Base-by-base conservation (phyloP, 1,140 invertebrate genomes). In the Venturia canescens region DNA sequence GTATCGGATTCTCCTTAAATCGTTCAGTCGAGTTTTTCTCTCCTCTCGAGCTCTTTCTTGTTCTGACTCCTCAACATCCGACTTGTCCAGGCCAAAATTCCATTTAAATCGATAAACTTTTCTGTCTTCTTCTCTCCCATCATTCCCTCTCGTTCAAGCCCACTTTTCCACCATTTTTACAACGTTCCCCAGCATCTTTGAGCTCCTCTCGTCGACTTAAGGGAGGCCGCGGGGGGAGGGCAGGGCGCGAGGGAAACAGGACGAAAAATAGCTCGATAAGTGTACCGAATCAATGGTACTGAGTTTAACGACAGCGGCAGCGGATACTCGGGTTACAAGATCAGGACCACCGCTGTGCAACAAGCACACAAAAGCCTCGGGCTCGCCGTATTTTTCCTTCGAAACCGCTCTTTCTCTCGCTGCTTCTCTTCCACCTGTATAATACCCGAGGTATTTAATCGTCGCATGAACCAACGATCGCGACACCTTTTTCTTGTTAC, bases 51-150 rank as follows among this genome's bases (percentile, higher is more conserved):
- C 6, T 31, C 18, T 44, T 21, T 53, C 18, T 57, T 50, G 23
- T 29, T 29, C 26, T 15, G 60, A 18, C 53, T 34, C 29, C 9
- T 50, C 66, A 34, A 31, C 18, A n/a, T 38, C 15, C 60, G 70
- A 84, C 84, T 79, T 57, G 85, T 66, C 70, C 80, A 78, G 60
- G 81, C 87, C 86, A 87, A 89, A 89, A 89, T 86, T 66, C 82
- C 80, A 86, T 86, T 86, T 83, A 87, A 86, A 87, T 86, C 79
- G 77, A 26, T 84, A 85, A 88, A 87, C 80, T 78, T 67, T 53
- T 23, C 38, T 27, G 26, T 23, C 38, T 27, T 18, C n/a, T 15
- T 23, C 66, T 31, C 27, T 18, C 23, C 15, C 13, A 6, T 57
- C 16, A 6, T 57, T 57, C 53, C 21, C 21, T 23, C 53, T 57